phyloP scores from a whole-genome alignment of 2,888 invertebrate genomes.

The Patella depressa region DNA sequence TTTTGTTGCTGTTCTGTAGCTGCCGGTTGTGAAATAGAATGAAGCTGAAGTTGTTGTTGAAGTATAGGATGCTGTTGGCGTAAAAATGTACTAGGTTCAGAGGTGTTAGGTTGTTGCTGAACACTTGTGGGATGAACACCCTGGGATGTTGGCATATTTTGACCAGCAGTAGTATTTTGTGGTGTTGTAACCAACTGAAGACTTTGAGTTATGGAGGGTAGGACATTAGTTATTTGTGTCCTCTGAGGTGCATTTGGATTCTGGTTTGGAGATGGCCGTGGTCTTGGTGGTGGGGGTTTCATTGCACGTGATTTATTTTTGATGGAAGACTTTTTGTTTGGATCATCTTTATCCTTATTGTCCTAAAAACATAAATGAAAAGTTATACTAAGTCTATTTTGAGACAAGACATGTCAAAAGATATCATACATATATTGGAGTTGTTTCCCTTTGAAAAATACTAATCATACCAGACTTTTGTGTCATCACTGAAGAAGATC shows the following conservation, averaged over 20 bases:
- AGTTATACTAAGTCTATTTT: not conserved
- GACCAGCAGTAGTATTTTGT: slow-evolving; percentile 13
- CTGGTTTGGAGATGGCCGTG: slow-evolving; percentile 22
- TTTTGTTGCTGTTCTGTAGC: slow-evolving; percentile 50
- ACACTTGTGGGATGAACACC: not conserved
- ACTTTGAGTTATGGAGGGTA: slow-evolving; percentile 41
- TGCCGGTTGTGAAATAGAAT: slow-evolving; percentile 27
- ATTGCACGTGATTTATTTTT: slow-evolving; percentile 34
- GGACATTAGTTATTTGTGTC: slow-evolving; percentile 17
- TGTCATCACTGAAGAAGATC: too few relatives aligned
- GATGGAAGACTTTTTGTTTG: slow-evolving; percentile 32
- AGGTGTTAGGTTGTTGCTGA: slow-evolving; percentile 38
- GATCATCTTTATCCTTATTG: slow-evolving; percentile 37
- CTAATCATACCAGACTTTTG: too few relatives aligned
- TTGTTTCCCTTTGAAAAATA: too few relatives aligned
- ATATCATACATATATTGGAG: too few relatives aligned
- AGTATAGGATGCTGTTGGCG: slow-evolving; percentile 31
- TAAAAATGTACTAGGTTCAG: slow-evolving; percentile 28
- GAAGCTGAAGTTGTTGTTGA: slow-evolving; percentile 35
- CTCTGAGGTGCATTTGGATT: slow-evolving; percentile 20
- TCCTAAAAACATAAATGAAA: slow-evolving; percentile 20
- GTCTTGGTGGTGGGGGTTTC: slow-evolving; percentile 27
- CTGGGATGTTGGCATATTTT: not conserved
- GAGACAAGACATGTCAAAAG: too few relatives aligned
- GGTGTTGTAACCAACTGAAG: slow-evolving; percentile 25